These are phyloP conservation scores for Pseudorhombus dupliciocellatus DNA, from an alignment of 2,113 vertebrate genomes.

Conservation along the genomic window DNA sequence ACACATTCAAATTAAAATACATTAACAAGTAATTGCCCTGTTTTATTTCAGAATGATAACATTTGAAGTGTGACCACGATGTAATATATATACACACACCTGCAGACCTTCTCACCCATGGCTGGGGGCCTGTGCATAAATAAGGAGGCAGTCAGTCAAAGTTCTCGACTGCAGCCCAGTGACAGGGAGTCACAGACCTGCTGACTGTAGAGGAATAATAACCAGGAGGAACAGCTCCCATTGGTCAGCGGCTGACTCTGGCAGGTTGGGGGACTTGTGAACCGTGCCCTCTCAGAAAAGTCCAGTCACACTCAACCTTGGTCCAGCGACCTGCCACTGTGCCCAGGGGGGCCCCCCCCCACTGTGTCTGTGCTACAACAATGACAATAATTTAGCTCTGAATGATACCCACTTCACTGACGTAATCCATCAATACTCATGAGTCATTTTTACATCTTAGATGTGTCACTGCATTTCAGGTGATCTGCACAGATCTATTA, in stretches of 20 bases:
- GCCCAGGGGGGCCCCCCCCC: too few relatives aligned
- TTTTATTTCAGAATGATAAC: too few relatives aligned
- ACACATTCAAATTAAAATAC: too few relatives aligned
- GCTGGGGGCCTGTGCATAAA: slow-evolving; percentile 25
- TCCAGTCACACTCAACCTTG: slow-evolving; percentile 23
- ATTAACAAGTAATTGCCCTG: too few relatives aligned
- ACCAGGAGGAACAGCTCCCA: slow-evolving; percentile 43
- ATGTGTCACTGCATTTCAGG: too few relatives aligned
- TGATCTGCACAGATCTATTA: too few relatives aligned
- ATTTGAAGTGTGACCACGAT: too few relatives aligned
- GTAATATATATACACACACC: neutral
- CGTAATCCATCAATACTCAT: neutral
- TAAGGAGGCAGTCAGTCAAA: slow-evolving; percentile 51
- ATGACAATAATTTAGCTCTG: neutral
- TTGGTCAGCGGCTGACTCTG: slow-evolving; percentile 30
- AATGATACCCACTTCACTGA: neutral
- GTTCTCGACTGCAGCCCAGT: slow-evolving; percentile 28
- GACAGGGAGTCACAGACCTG: slow-evolving; percentile 59
- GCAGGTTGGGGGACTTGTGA: slow-evolving; percentile 55
- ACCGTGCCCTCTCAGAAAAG: slow-evolving; percentile 29
- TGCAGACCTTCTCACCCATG: neutral
- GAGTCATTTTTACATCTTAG: too few relatives aligned
- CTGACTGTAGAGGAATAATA: slow-evolving; percentile 61
- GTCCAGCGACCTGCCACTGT: slow-evolving; percentile 38
- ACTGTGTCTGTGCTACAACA: neutral